Conservation (phyloP, 2,888 invertebrate species). For the Vesta saturnalis region DNA sequence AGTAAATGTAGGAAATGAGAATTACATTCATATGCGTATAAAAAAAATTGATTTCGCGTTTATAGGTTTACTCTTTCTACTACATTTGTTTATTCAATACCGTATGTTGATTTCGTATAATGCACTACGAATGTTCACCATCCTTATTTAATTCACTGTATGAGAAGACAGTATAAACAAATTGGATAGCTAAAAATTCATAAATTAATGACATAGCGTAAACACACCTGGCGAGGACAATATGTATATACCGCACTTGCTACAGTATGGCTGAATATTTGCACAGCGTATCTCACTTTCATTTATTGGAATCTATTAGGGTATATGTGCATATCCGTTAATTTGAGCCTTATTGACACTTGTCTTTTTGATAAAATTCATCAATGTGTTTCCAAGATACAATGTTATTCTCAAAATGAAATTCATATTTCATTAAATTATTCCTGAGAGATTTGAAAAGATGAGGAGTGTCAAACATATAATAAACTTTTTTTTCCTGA, state of each 20-base stretch:
- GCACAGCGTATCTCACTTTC: neutral
- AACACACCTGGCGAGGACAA: no score
- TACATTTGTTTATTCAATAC: no score
- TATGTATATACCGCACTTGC: neutral
- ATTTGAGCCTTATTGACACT: neutral
- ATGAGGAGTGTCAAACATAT: conserved; percentile 3
- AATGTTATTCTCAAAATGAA: neutral
- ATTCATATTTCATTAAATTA: neutral
- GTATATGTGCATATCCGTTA: neutral
- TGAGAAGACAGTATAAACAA: no score
- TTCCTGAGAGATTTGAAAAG: neutral
- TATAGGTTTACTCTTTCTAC: no score
- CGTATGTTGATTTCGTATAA: no score
- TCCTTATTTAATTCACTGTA: no score
- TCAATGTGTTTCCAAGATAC: neutral
- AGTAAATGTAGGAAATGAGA: no score
- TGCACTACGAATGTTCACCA: no score
- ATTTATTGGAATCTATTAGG: neutral
- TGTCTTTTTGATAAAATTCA: neutral
- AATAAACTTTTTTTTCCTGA: neutral
- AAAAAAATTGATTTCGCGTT: no score
- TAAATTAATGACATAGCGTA: no score
- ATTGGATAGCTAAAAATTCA: no score
- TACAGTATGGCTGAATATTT: neutral
- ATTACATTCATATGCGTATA: no score